Base-by-base conservation (phyloP, 2,113 vertebrate species). In the Chascanopsetta lugubris region DNA sequence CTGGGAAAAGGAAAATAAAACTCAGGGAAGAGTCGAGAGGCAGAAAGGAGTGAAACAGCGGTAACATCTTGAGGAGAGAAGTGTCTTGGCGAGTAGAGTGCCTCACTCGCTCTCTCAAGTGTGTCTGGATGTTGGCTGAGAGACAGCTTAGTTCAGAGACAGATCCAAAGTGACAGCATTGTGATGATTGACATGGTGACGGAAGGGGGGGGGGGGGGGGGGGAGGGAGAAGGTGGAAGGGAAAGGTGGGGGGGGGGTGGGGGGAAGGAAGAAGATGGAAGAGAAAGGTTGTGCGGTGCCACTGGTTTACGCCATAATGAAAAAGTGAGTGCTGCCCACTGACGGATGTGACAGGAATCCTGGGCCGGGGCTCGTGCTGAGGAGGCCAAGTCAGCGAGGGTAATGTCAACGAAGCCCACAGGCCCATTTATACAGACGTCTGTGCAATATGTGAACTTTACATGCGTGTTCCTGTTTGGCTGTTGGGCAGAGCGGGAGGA, bases 221-320 rank as follows among this genome's bases (percentile, higher is more conserved):
- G 59, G 61, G 45, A 51, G 72, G 66, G 65, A 45, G 5, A 27
- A n/a, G 12, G 40, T 7, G 1, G 40, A 18, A n/a, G 40, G 12
- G 40, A 18, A 42, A 18, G 18, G n/a, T n/a, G 61, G 46, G 49
- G 72, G 69, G 62, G 45, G 9, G 27, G 51, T 13, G 18, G 42
- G 78, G 79, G 59, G 61, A 40, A 51, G 72, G 66, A 64, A 45
- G 5, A 27, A n/a, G 12, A n/a, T 7, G 1, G 40, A 63, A 27
- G 74, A 77, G 83, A 85, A 91, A 88, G 87, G 89, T 89, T 89
- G 83, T 53, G 79, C 48, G 22, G 62, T 18, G 79, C 87, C 85
- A 87, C 64, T 61, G 85, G 82, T 79, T 79, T 64, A n/a, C 47
- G 47, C 65, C 22, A 8, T 72, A 72, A 79, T 83, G 69, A 76